phyloP scores from a whole-genome alignment of 1,140 invertebrate genomes.

The Trichonephila clavipes region DNA sequence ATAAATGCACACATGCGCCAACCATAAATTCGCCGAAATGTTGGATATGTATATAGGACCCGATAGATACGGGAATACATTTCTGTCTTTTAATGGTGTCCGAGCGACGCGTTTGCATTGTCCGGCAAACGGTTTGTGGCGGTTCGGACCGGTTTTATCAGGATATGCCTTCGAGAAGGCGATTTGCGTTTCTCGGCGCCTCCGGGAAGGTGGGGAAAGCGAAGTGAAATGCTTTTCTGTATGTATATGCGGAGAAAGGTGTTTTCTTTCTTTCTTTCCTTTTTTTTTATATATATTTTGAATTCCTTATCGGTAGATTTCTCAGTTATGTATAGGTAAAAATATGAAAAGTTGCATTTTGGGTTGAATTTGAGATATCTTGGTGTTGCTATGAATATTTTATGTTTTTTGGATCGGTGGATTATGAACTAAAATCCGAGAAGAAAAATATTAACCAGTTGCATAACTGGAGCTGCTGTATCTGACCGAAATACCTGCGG shows the following conservation, averaged over 20 bases:
- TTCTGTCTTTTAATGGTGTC: conserved; percentile 47
- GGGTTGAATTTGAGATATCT: not conserved
- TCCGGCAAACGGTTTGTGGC: conserved; percentile 9
- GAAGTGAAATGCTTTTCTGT: not conserved
- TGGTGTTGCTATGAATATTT: too few relatives aligned
- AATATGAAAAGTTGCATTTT: not conserved
- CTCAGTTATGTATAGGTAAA: not conserved
- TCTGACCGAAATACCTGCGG: too few relatives aligned
- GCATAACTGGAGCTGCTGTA: too few relatives aligned
- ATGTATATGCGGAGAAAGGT: not conserved
- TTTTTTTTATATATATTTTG: not conserved
- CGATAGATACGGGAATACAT: conserved; percentile 28
- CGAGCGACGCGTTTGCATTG: not conserved
- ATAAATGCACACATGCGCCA: not conserved
- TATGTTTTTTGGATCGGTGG: too few relatives aligned
- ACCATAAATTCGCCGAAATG: not conserved
- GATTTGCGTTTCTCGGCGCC: conserved; percentile 34
- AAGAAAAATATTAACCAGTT: too few relatives aligned
- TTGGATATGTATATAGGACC: conserved; percentile 51
- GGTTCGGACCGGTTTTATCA: conserved; percentile 20
- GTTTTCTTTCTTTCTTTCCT: not conserved
- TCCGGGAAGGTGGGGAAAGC: not conserved
- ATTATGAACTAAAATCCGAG: too few relatives aligned
- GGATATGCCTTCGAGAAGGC: not conserved
- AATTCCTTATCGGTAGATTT: not conserved